Evolutionary conservation across 2,113 vertebrate genomes (phyloP).

Genomic region (Hyperopisus bebe): DNA sequence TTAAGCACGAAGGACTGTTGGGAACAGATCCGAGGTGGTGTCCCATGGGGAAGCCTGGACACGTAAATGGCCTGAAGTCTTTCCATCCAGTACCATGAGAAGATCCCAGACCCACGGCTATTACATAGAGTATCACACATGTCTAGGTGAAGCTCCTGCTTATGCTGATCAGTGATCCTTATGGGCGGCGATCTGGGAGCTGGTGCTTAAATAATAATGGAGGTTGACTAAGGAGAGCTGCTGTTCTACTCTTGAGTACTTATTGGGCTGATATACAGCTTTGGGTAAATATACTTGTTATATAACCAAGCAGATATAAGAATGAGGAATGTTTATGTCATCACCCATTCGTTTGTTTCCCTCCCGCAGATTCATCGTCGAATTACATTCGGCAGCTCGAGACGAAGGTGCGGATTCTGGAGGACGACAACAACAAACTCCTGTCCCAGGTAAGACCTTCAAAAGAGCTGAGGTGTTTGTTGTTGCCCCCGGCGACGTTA

Average conservation of each 20-base stretch:
- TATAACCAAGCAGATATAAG: background rate
- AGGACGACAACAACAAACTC: conserved; percentile 81
- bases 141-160: background rate
- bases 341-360: conserved; percentile 19
- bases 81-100: background rate
- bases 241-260: background rate
- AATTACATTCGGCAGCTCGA: conserved; percentile 89
- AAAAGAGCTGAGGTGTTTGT: background rate
- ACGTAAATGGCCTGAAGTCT: background rate
- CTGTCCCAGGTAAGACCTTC: conserved; percentile 73
- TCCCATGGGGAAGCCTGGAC: background rate
- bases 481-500: background rate
- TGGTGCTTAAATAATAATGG: background rate
- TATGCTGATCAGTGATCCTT: background rate
- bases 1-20: background rate
- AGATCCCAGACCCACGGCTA: background rate
- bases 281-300: background rate
- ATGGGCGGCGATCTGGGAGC: background rate
- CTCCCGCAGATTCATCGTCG: conserved; percentile 75
- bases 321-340: background rate
- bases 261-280: background rate
- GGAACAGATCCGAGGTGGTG: background rate
- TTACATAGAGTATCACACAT: background rate
- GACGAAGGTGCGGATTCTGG: conserved; percentile 84
- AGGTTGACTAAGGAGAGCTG: background rate